A percentile compares a stretch with the other conserved stretches of the same genome.
Conservation (phyloP, 1,140 invertebrate genomes). For the Cotesia glomerata region DNA sequence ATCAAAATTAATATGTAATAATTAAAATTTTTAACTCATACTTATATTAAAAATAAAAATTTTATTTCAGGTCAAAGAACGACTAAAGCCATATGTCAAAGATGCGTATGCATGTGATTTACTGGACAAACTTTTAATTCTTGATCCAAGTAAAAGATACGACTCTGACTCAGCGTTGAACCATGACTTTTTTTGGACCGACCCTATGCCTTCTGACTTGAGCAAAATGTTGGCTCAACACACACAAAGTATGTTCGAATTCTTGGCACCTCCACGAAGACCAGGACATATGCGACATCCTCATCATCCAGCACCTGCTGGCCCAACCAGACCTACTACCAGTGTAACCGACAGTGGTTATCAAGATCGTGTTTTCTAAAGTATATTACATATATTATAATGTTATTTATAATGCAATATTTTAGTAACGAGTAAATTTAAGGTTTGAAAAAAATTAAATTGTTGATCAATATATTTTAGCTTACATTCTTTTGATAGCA, state of each 20-base stretch:
- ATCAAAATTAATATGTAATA: too few relatives aligned
- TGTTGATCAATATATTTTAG: neutral
- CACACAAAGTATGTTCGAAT: conserved; percentile 96
- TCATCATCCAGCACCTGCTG: conserved; percentile 66
- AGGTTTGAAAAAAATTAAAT: too few relatives aligned
- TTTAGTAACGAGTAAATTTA: neutral
- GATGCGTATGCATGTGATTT: conserved; percentile 92
- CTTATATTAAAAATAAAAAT: too few relatives aligned
- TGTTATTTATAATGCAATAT: neutral
- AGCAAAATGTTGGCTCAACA: conserved; percentile 93
- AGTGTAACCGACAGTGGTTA: conserved; percentile 72
- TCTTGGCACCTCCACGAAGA: conserved; percentile 82
- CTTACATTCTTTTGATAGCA: too few relatives aligned
- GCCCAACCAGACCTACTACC: conserved; percentile 63
- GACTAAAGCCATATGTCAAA: conserved; percentile 90
- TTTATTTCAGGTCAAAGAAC: conserved; percentile 75
- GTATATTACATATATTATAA: neutral
- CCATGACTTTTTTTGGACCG: conserved; percentile 98
- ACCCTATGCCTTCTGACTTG: conserved; percentile 92
- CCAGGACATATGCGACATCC: conserved; percentile 75
- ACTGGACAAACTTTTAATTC: conserved; percentile 87
- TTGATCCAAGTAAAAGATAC: conserved; percentile 90
- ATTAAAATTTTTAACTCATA: too few relatives aligned
- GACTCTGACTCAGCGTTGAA: conserved; percentile 94
- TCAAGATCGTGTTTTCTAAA: conserved; percentile 78